These are phyloP conservation scores for Sinocyclocheilus anophthalmus DNA, from an alignment of 2,113 vertebrate species.

Conservation along the genomic window DNA sequence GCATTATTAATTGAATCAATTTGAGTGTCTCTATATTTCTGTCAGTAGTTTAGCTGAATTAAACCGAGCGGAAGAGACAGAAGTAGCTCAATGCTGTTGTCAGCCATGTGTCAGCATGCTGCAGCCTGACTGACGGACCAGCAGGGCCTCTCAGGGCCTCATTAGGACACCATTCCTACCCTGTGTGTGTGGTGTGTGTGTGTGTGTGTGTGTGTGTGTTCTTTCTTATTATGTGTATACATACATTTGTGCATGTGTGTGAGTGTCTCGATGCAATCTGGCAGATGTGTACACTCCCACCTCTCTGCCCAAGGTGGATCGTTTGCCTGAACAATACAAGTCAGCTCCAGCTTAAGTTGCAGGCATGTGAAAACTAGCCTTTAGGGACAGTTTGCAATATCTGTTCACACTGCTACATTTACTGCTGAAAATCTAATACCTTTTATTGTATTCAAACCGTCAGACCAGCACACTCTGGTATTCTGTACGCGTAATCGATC, in stretches of 20 bases:
- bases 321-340: constrained; percentile 57
- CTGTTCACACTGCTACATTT: constrained; percentile 27
- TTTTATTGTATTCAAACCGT: constrained; percentile 32
- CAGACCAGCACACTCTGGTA: constrained; percentile 25
- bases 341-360: constrained; percentile 34
- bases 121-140: constrained; percentile 78
- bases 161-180: constrained; percentile 73
- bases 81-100: constrained; percentile 77
- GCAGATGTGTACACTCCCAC: constrained; percentile 43
- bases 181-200: constrained; percentile 21
- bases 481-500: neutral
- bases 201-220: constrained; percentile 34
- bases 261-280: constrained; percentile 26
- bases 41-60: constrained; percentile 39
- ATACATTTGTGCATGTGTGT: constrained; percentile 39
- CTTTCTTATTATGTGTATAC: constrained; percentile 26
- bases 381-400: constrained; percentile 34
- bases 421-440: constrained; percentile 34
- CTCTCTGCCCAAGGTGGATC: constrained; percentile 50
- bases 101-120: constrained; percentile 76
- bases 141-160: constrained; percentile 77
- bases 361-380: constrained; percentile 50
- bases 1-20: constrained; percentile 35
- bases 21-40: constrained; percentile 12
- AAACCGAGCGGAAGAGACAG: constrained; percentile 46